phyloP scores from a whole-genome alignment of 2,113 vertebrate genomes.

The Daubentonia madagascariensis region DNA sequence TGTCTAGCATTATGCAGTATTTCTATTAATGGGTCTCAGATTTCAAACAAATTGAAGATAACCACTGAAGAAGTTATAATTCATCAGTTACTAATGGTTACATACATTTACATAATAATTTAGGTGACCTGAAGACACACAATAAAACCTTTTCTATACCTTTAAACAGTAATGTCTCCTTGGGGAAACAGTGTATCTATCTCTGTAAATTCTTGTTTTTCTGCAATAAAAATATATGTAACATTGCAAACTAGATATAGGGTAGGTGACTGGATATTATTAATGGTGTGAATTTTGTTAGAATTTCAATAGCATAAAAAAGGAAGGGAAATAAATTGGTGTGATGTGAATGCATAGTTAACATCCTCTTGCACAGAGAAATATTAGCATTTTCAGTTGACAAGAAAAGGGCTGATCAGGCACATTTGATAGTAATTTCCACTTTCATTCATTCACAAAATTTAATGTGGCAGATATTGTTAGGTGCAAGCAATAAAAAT shows the following conservation, averaged over 20 bases:
- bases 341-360: not conserved
- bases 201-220: not conserved
- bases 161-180: not conserved
- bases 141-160: not conserved
- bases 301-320: not conserved
- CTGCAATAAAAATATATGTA: not conserved
- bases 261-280: not conserved
- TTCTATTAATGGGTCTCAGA: conserved; percentile 41
- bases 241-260: not conserved
- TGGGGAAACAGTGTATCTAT: not conserved
- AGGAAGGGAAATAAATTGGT: not conserved
- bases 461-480: not conserved
- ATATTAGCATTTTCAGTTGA: not conserved
- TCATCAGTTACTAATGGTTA: not conserved
- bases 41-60: conserved; percentile 8
- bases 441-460: conserved; percentile 30
- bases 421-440: not conserved
- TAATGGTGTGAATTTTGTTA: not conserved
- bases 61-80: conserved; percentile 6
- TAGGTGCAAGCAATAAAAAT: not conserved
- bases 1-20: not conserved
- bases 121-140: not conserved
- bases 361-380: not conserved
- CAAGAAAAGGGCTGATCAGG: not conserved
- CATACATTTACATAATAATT: not conserved